Evolutionary conservation across 2,113 vertebrate genomes (phyloP).

Genomic region (Stegastes partitus): DNA sequence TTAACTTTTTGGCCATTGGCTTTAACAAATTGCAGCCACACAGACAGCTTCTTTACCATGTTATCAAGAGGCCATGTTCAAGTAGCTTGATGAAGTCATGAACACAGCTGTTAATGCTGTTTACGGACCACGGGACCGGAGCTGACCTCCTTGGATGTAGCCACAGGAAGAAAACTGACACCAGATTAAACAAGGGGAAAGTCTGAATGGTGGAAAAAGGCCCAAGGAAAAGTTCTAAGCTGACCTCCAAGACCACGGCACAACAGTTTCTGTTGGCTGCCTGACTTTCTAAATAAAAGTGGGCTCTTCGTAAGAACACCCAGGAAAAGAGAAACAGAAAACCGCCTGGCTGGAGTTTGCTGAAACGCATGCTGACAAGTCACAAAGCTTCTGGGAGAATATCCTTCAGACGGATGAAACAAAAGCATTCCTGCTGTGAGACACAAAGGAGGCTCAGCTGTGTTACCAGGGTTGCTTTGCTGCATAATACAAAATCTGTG

Average conservation of each 20-base stretch:
- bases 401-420: neutral
- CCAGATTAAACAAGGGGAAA: neutral
- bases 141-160: neutral
- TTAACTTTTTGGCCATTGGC: too few species aligned
- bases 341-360: neutral
- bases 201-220: neutral
- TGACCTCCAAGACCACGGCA: neutral
- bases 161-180: neutral
- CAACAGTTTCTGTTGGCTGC: too few species aligned
- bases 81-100: too few species aligned
- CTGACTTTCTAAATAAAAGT: too few species aligned
- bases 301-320: neutral
- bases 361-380: neutral
- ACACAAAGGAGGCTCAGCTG: neutral
- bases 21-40: too few species aligned
- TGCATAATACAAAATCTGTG: neutral
- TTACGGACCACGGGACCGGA: neutral
- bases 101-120: too few species aligned
- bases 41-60: too few species aligned
- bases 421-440: neutral
- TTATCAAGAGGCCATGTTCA: too few species aligned
- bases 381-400: neutral
- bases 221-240: too few species aligned
- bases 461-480: neutral
- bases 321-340: neutral